Base-by-base conservation (phyloP, 2,888 invertebrate species). In the Escarpia spicata region DNA sequence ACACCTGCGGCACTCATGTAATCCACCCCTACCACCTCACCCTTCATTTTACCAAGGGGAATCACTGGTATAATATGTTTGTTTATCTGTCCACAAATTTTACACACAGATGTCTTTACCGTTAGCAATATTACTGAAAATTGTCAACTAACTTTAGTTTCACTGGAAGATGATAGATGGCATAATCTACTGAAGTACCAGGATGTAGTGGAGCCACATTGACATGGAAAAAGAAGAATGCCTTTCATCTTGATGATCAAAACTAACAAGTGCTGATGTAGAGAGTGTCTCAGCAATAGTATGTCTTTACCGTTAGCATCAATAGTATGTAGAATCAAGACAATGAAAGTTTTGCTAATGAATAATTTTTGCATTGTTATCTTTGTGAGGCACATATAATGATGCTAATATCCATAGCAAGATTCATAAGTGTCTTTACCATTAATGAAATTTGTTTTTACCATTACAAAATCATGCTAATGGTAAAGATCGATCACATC, bases 371-470 rank as follows among this genome's bases (percentile, higher is more conserved):
- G 37, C 15, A 19, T 90, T 37, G 9, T 37, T 31, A 8, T 90
- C 90, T 37, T 90, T 90, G 31, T 90, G 90, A 90, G 37, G 37
- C 9, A 90, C 90, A 10, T 90, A 37, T 12, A 37, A 31, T 37
- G 15, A 90, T 37, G 90, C 31, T 8, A 8, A 10, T 90, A 9
- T 90, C 37, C 90, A 90, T 37, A 37, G 31, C 90, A 31, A 90
- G 31, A 90, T 90, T 90, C 90, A 31, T 8, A 90, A 90, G 52
- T 90, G 90, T 90, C 90, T 90, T 90, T 90, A 90, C 90, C 90
- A 37, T 90, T 90, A 90, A 37, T 37, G 10, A 10, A 37, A 90
- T 90, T 90, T 90, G 90, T 90, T 19, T 90, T 90, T 90, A 90
- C 90, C 90, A 1, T 90, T 19, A 90, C 15, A 37, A 10, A 90